Evolutionary conservation across 2,113 vertebrate species (phyloP), one percentile per base, ranked within the genome.

Genomic region (Carettochelys insculpta): DNA sequence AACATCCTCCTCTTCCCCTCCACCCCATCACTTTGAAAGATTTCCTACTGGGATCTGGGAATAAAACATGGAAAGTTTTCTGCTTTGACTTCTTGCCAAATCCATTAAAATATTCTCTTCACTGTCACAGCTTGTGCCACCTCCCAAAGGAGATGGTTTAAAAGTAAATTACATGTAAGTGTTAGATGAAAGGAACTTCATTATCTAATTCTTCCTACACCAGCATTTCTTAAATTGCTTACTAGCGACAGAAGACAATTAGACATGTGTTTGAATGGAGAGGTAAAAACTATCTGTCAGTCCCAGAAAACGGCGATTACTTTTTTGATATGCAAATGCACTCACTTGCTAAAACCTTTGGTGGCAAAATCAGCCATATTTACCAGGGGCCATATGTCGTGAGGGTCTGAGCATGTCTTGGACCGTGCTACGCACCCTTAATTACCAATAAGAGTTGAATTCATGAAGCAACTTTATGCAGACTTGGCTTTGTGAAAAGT

Each of bases 141-240:
- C 92, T 94, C 96, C 94, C 92, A 91, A 78, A 80, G 90, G 93
- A 95, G 81, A 50, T 83, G 94, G 92, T 96, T 95, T 97, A 88
- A 89, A 94, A 97, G 93, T 95, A 97, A 97, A 97, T 97, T 97
- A 89, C 91, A 96, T 89, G 41, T 93, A 96, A 96, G 94, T 89
- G 94, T 97, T 58, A 16, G 91, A 96, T 96, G 86, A 96, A 96
- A 96, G 96, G 94, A 92, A 85, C 92, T 96, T 96, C 96, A 97
- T 97, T 96, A 97, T 94, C 95, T 92, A 95, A 94, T 96, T 96
- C 95, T 97, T 96, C 91, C 92, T 95, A 94, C 91, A 96, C 90
- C 91, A 94, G 95, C 96, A 95, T 95, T 96, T 97, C 90, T 95
- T 86, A 96, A 97, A 96, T 96, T 97, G 95, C 95, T 96, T 97